phyloP scores from a whole-genome alignment of 2,888 invertebrate genomes.

The Ornithoptera priamus region DNA sequence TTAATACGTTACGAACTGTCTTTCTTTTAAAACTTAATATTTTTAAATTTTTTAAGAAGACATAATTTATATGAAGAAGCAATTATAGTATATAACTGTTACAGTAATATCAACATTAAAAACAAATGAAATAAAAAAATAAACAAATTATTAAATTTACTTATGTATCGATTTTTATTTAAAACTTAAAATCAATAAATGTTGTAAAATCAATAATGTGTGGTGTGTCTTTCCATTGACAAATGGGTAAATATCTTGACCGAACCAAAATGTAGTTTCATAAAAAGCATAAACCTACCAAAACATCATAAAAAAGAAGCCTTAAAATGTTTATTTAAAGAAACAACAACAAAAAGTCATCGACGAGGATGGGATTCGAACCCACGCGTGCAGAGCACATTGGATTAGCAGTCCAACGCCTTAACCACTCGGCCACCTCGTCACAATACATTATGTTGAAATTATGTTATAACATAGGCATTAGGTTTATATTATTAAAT shows the following conservation, averaged over 20 bases:
- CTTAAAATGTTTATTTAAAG: not conserved
- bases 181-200: no score
- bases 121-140: no score
- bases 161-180: no score
- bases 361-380: conserved; percentile 91
- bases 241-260: no score
- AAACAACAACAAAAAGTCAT: not conserved
- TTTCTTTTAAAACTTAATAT: conserved; percentile 34
- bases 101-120: no score
- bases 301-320: not conserved
- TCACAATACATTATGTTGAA: not conserved
- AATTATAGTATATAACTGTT: no score
- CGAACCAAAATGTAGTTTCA: no score
- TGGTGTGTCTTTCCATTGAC: not conserved
- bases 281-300: not conserved
- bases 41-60: no score
- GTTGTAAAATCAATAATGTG: no score
- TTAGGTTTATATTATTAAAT: no score
- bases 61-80: no score
- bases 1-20: conserved; percentile 6
- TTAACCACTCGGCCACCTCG: conserved; percentile 78
- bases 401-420: conserved; percentile 78
- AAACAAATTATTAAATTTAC: no score
- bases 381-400: conserved; percentile 89
- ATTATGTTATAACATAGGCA: not conserved